phyloP scores from a whole-genome alignment of 2,888 invertebrate genomes.

The Tetragonisca angustula region DNA sequence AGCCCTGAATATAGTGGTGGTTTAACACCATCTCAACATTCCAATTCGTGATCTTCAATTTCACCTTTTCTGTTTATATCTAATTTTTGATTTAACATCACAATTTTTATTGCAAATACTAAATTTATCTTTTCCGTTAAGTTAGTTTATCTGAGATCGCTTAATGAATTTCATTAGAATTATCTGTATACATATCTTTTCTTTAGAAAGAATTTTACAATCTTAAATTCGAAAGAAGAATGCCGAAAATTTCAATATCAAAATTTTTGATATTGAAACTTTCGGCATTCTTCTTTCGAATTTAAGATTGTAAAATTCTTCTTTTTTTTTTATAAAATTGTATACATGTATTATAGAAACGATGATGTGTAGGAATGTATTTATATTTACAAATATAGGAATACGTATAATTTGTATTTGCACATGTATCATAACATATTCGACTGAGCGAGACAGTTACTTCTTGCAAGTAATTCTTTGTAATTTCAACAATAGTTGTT shows the following conservation, averaged over 20 bases:
- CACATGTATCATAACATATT: conserved; percentile 4
- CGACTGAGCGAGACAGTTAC: conserved; percentile 16
- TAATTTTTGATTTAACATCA: conserved; percentile 52
- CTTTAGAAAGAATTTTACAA: not conserved
- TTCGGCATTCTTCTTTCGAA: not conserved
- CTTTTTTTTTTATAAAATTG: conserved; percentile 17
- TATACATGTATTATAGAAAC: conserved; percentile 48
- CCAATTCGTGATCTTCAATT: conserved; percentile 84
- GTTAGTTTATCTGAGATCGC: too few relatives aligned
- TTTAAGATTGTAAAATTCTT: not conserved
- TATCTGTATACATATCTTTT: too few relatives aligned
- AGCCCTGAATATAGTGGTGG: conserved; percentile 93
- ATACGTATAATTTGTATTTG: conserved; percentile 4
- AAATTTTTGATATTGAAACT: too few relatives aligned
- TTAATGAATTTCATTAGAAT: too few relatives aligned
- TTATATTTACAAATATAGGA: conserved; percentile 28
- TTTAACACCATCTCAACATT: conserved; percentile 87
- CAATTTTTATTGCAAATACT: conserved; percentile 21
- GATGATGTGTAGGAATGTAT: conserved; percentile 24
- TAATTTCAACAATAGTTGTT: not conserved
- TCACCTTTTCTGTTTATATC: conserved; percentile 60
- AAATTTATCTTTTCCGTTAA: conserved; percentile 22
- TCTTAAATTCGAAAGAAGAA: not conserved
- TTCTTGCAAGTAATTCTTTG: not conserved
- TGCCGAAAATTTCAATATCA: too few relatives aligned